phyloP scores from a whole-genome alignment of 2,888 invertebrate genomes.

The Petrolisthes manimaculis region DNA sequence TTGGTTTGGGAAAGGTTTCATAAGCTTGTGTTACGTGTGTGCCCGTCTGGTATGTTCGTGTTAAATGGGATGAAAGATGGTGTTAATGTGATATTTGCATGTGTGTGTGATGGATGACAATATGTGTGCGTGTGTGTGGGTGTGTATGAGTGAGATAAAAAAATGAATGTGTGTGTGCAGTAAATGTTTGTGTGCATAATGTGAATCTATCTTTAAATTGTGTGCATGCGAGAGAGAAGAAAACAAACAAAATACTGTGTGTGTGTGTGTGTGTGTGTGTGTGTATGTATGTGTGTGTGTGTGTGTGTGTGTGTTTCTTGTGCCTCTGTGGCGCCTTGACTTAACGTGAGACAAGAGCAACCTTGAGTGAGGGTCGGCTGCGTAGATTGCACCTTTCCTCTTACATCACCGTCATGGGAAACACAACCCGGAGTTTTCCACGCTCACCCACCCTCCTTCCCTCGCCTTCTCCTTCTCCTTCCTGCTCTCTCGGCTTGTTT shows the following conservation, averaged over 20 bases:
- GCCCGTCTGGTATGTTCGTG: too few species aligned
- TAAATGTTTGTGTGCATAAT: too few species aligned
- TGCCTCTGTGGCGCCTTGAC: background rate
- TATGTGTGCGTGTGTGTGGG: background rate
- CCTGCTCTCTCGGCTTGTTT: too few species aligned
- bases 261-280: background rate
- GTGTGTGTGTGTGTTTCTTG: background rate
- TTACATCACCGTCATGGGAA: slow-evolving; percentile 49
- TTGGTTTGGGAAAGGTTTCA: too few species aligned
- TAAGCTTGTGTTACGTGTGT: too few species aligned
- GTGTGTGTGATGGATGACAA: background rate
- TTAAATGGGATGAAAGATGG: too few species aligned
- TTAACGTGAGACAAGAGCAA: slow-evolving; percentile 15
- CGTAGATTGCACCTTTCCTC: slow-evolving; percentile 16
- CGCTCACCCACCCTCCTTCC: slow-evolving; percentile 14
- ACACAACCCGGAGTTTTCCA: slow-evolving; percentile 28
- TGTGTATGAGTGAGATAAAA: too few species aligned
- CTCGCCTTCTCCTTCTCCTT: too few species aligned
- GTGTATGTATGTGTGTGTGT: background rate
- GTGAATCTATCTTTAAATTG: background rate
- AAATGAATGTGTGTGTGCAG: too few species aligned
- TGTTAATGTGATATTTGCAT: too few species aligned
- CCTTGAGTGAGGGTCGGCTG: slow-evolving; percentile 25
- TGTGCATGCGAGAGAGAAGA: too few species aligned
- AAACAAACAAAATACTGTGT: too few species aligned